A percentile compares a stretch with the other conserved stretches of the same genome.
phyloP scores from a whole-genome alignment of 2,888 invertebrate genomes.

The Lasiommata megera region DNA sequence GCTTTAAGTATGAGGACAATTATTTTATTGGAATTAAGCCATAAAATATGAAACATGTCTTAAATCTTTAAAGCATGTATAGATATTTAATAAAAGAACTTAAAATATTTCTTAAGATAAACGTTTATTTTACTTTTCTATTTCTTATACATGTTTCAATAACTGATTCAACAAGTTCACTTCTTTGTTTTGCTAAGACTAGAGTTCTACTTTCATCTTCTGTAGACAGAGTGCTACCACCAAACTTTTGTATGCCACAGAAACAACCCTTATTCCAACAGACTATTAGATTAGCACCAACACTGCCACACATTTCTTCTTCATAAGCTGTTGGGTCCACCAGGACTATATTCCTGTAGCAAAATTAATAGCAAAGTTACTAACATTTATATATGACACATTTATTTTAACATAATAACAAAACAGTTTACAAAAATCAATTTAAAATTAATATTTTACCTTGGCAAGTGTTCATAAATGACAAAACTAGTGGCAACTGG shows the following conservation, averaged over 20 bases:
- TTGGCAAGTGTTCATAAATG: slow-evolving; percentile 84
- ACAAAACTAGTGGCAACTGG: slow-evolving; percentile 89
- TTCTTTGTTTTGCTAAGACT: slow-evolving; percentile 81
- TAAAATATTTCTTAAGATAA: neutral
- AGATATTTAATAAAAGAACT: no score
- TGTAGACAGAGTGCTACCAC: slow-evolving; percentile 83
- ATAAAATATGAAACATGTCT: no score
- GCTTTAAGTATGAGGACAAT: no score
- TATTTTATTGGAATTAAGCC: no score
- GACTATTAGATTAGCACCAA: slow-evolving; percentile 82
- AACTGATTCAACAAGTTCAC: slow-evolving; percentile 71
- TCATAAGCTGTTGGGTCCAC: slow-evolving; percentile 93
- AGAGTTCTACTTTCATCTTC: slow-evolving; percentile 82
- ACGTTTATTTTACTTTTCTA: slow-evolving; percentile 19
- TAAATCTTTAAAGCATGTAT: no score
- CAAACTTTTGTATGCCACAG: slow-evolving; percentile 88
- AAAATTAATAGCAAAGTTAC: neutral
- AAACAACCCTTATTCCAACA: slow-evolving; percentile 84
- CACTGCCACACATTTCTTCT: slow-evolving; percentile 86
- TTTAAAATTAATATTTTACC: slow-evolving; percentile 41
- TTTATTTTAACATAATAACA: neutral
- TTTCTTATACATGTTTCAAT: slow-evolving; percentile 59
- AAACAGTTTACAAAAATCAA: no score
- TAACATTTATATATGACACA: slow-evolving; percentile 22
- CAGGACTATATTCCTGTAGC: slow-evolving; percentile 83